Evolutionary conservation across 2,888 invertebrate species (phyloP).

Genomic region (Cryptocheilus praepositus): DNA sequence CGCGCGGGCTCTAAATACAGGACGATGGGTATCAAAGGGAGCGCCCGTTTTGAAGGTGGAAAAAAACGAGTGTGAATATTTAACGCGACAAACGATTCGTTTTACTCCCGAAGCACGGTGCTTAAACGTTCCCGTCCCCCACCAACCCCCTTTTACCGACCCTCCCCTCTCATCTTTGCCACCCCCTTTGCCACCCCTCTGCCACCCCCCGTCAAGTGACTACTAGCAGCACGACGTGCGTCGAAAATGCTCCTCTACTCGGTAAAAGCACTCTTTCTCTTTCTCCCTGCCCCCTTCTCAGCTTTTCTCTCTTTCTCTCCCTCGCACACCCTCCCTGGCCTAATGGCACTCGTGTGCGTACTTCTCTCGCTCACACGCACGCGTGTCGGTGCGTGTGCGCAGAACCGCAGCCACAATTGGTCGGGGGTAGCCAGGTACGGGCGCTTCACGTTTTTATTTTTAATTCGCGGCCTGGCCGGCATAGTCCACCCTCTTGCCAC

Average conservation of each 20-base stretch:
- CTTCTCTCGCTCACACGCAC: background rate
- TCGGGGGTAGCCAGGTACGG: constrained; percentile 30
- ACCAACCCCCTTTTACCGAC: background rate
- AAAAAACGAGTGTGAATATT: constrained; percentile 35
- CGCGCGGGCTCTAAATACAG: constrained; percentile 15
- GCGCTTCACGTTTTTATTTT: constrained; percentile 44
- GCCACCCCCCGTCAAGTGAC: background rate
- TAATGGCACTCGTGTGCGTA: background rate
- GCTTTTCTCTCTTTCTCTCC: too few species aligned
- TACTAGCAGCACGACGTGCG: background rate
- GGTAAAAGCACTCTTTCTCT: background rate
- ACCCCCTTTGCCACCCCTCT: background rate
- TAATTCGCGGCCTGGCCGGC: constrained; percentile 38
- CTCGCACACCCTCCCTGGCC: too few species aligned
- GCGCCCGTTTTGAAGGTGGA: constrained; percentile 8
- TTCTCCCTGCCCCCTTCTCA: too few species aligned
- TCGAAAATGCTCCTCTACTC: constrained; percentile 2
- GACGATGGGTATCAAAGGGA: background rate
- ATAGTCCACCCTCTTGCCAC: constrained; percentile 6
- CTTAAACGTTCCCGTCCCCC: constrained; percentile 28
- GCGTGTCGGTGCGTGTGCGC: background rate
- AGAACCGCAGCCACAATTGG: constrained; percentile 34
- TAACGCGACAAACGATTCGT: constrained; percentile 41
- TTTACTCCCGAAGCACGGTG: constrained; percentile 32
- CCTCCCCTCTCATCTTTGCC: constrained; percentile 15